Evolutionary conservation across 2,113 vertebrate genomes (phyloP).

Genomic region (Rhinichthys klamathensis): DNA sequence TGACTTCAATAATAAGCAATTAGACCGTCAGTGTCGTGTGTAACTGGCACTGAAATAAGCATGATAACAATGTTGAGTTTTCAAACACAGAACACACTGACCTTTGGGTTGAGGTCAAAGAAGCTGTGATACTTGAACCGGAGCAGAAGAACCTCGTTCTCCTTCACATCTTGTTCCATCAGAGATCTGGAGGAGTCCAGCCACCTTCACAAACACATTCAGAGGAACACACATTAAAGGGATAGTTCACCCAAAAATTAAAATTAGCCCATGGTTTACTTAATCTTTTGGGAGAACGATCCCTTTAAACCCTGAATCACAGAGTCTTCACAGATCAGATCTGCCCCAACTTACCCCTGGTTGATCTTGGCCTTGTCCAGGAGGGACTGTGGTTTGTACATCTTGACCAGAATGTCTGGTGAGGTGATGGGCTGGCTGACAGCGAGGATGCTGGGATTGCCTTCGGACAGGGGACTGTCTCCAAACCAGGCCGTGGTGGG

Average conservation of each 20-base stretch:
- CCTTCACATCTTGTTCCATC: constrained; percentile 99
- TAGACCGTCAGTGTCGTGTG: not conserved
- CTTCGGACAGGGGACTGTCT: constrained; percentile 96
- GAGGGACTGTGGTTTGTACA: constrained; percentile 96
- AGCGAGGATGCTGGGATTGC: constrained; percentile 96
- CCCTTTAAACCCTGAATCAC: not conserved
- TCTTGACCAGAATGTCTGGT: constrained; percentile 92
- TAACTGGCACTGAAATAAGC: not conserved
- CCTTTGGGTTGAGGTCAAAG: constrained; percentile 99
- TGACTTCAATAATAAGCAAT: not conserved
- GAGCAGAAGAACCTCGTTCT: constrained; percentile 95
- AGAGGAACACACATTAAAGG: not conserved
- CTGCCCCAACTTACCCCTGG: constrained; percentile 86
- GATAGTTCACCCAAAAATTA: too few species aligned
- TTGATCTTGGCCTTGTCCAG: constrained; percentile 99
- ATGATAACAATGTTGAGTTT: not conserved
- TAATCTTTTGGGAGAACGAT: too few species aligned
- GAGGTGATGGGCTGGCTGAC: constrained; percentile 96
- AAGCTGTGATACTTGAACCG: constrained; percentile 99
- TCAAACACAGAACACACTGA: constrained; percentile 61
- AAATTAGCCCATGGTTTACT: too few species aligned
- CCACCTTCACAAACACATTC: constrained; percentile 80
- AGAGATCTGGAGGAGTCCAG: constrained; percentile 96
- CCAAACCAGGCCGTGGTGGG: constrained; percentile 98
- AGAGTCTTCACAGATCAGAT: not conserved